A percentile compares a stretch with the other conserved stretches of the same genome.
These are phyloP conservation scores for Hucho hucho DNA, from an alignment of 2,113 vertebrate species.

Conservation along the genomic window DNA sequence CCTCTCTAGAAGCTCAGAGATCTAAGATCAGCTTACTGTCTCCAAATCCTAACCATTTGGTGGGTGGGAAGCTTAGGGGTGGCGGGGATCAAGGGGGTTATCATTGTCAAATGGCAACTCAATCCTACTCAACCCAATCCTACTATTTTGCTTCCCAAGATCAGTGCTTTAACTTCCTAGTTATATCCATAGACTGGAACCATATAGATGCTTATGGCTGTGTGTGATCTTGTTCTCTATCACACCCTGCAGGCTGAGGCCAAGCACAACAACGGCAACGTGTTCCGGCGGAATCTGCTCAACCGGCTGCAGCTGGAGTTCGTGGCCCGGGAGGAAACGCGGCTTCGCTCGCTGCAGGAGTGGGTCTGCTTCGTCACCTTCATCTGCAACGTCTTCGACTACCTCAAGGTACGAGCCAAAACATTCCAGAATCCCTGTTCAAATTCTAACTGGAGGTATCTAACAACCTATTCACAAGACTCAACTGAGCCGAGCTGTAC, in stretches of 20 bases:
- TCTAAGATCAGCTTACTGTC: too few species aligned
- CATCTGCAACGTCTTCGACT: slow-evolving; percentile 96
- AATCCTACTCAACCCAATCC: too few species aligned
- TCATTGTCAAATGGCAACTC: too few species aligned
- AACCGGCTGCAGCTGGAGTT: slow-evolving; percentile 92
- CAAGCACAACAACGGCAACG: slow-evolving; percentile 80
- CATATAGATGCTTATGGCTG: neutral
- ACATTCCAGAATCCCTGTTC: neutral
- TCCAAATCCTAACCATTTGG: too few species aligned
- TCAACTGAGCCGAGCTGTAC: too few species aligned
- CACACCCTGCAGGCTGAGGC: slow-evolving; percentile 79
- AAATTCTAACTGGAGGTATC: too few species aligned
- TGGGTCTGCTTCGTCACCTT: slow-evolving; percentile 96
- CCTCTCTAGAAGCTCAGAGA: too few species aligned
- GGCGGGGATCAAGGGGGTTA: too few species aligned
- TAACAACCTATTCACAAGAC: too few species aligned
- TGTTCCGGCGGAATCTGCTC: slow-evolving; percentile 86
- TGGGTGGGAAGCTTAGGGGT: too few species aligned
- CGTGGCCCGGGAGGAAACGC: slow-evolving; percentile 82
- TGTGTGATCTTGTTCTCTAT: neutral
- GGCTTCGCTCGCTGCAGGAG: slow-evolving; percentile 80
- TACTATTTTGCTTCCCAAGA: too few species aligned
- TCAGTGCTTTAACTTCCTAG: neutral
- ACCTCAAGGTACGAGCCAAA: slow-evolving; percentile 81
- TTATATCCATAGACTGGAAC: neutral